Conservation (phyloP, 2,113 vertebrate genomes). For the Tachycineta bicolor region DNA sequence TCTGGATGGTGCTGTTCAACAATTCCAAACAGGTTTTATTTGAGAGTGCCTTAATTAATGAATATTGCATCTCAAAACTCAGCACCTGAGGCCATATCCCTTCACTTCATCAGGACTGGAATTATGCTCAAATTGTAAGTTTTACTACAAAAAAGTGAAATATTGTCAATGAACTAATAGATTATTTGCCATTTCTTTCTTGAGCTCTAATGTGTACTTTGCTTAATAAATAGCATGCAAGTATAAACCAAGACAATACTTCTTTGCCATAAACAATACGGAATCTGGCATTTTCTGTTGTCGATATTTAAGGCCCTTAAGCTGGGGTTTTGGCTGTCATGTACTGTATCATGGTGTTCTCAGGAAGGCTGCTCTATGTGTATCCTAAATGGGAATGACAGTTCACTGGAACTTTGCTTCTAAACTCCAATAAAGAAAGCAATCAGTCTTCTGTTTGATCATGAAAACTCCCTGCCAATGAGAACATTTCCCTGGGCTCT, state of each 20-base stretch:
- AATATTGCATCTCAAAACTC: background rate
- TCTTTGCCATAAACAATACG: background rate
- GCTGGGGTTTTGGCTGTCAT: background rate
- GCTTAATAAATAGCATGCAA: background rate
- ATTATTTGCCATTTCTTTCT: background rate
- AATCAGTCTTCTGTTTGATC: background rate
- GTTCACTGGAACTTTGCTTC: background rate
- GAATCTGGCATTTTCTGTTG: background rate
- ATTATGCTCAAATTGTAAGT: background rate
- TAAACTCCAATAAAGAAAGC: background rate
- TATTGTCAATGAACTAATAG: background rate
- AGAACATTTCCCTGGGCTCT: slow-evolving; percentile 1
- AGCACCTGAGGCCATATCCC: background rate
- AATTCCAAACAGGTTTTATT: background rate
- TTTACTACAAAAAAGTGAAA: background rate
- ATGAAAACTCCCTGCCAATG: background rate
- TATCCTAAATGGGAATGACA: background rate
- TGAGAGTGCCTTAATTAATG: background rate
- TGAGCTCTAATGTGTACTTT: background rate
- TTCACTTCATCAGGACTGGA: background rate
- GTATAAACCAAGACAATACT: background rate
- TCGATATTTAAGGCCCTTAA: background rate
- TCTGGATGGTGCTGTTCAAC: background rate
- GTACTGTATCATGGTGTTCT: background rate
- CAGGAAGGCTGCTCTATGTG: background rate